Evolutionary conservation across 2,888 invertebrate species (phyloP).

Genomic region (Gortyna flavago): DNA sequence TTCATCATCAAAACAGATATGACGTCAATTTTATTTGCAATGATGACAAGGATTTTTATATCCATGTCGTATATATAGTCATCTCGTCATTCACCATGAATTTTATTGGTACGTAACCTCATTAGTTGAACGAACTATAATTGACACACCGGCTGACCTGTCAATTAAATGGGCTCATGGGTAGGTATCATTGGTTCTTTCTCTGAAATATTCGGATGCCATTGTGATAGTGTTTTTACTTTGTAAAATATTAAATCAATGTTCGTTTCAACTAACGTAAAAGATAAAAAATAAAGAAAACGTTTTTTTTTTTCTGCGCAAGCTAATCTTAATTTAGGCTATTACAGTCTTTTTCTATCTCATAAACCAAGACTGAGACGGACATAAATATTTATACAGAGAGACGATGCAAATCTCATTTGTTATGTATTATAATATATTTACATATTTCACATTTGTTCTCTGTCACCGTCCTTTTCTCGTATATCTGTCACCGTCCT

Average conservation of each 20-base stretch:
- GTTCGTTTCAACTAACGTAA: background rate
- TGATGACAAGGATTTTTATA: conserved; percentile 40
- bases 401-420: background rate
- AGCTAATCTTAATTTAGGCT: background rate
- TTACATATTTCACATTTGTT: too few relatives aligned
- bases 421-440: too few relatives aligned
- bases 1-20: too few relatives aligned
- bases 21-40: conserved; percentile 36
- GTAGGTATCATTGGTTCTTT: conserved; percentile 68
- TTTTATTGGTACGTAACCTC: conserved; percentile 83
- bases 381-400: background rate
- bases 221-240: conserved; percentile 8
- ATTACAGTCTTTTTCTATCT: background rate
- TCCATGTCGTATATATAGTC: conserved; percentile 57
- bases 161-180: conserved; percentile 83
- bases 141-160: conserved; percentile 89
- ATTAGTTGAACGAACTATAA: conserved; percentile 88
- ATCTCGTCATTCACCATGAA: conserved; percentile 75
- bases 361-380: background rate
- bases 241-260: conserved; percentile 15
- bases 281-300: background rate
- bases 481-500: background rate
- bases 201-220: conserved; percentile 54
- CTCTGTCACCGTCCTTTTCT: too few relatives aligned
- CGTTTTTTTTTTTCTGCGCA: background rate